These are phyloP conservation scores for Villa cingulata DNA, from an alignment of 2,888 invertebrate genomes.

Conservation along the genomic window DNA sequence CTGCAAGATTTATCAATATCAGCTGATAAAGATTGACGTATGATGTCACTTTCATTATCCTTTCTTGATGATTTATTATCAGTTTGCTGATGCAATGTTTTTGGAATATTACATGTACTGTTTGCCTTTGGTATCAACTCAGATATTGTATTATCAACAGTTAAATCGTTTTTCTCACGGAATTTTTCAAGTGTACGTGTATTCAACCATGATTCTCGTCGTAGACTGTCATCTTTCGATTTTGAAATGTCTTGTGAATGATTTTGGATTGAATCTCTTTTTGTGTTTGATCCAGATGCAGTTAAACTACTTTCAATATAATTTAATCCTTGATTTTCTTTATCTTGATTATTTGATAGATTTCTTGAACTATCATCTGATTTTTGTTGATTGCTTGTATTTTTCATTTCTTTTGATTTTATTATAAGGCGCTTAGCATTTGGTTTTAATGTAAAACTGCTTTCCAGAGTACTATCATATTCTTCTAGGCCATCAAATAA, in stretches of 20 bases:
- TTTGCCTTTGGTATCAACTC: constrained; percentile 24
- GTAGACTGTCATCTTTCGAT: constrained; percentile 3
- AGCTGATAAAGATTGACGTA: background rate
- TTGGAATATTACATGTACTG: background rate
- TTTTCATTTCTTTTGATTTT: constrained; percentile 37
- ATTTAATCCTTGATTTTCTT: background rate
- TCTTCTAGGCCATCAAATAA: constrained; percentile 81
- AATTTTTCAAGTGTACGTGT: constrained; percentile 26
- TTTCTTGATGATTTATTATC: background rate
- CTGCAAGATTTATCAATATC: constrained; percentile 12
- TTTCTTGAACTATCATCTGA: background rate
- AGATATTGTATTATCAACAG: constrained; percentile 27
- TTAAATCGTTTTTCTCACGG: constrained; percentile 18
- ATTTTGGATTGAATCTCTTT: background rate
- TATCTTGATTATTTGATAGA: constrained; percentile 17
- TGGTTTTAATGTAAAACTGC: constrained; percentile 43
- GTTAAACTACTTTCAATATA: background rate
- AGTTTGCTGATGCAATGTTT: background rate
- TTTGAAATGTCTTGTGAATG: background rate
- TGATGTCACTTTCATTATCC: constrained; percentile 3
- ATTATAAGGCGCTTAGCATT: constrained; percentile 63
- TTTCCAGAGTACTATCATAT: constrained; percentile 51
- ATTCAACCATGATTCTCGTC: constrained; percentile 32
- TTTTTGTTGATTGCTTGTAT: background rate
- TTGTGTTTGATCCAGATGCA: background rate